Base-by-base conservation (phyloP, 2,888 invertebrate genomes). In the Synanthedon andrenaeformis region DNA sequence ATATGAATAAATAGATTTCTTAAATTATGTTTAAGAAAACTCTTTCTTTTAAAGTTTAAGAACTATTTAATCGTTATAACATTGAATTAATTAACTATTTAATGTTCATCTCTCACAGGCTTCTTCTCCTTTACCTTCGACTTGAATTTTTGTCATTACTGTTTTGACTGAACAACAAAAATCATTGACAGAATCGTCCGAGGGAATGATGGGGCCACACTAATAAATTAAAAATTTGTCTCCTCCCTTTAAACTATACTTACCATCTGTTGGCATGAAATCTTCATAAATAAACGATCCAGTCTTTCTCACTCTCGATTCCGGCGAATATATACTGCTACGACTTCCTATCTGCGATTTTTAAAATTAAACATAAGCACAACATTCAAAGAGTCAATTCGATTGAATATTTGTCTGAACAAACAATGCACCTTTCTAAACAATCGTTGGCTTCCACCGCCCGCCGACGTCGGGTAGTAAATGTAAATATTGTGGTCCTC, bases 401-500 rank as follows among this genome's bases (percentile, higher is more conserved):
- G 13, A n/a, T 23, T 48, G 19, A 41, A 42, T 42, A 28, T 1
- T 8, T n/a, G n/a, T n/a, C 28, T 1, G 28, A 28, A 28, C 6
- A 35, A 35, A 35, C 10, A 35, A 35, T 35, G 35, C n/a, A 96
- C 97, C 91, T 99, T 99, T 79, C 99, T 91, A 85, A 99, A 99
- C 45, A 99, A 89, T 61, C 98, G 90, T 76, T 99, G 99, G 74
- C 97, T 97, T 13, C 99, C 99, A 4, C 99, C 99, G 28, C 96
- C 99, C 3, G 99, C 99, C 1, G 97, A 96, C 12, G 97, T 96
- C 1, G 99, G 99, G 85, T 99, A 99, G 81, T 99, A 99, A 67
- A 99, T 99, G 77, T 98, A 98, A 74, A 99, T 98, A 79, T 99
- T 99, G 79, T 99, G 99, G 86, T 99, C 99, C 82, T 99, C 99